Base-by-base conservation (phyloP, 2,113 vertebrate genomes). In the Tautogolabrus adspersus region DNA sequence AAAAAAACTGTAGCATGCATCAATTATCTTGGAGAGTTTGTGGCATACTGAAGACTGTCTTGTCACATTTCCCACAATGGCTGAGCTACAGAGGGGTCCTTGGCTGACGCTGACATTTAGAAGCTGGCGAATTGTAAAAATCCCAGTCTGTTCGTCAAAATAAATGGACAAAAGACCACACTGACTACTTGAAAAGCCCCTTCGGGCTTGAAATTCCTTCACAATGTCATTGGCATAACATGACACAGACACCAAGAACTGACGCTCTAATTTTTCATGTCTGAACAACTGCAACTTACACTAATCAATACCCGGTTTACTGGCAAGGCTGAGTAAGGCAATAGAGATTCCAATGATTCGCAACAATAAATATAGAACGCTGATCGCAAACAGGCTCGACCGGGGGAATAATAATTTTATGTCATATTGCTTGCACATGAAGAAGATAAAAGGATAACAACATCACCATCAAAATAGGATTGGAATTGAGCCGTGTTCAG, bases 51-150 rank as follows among this genome's bases (percentile, higher is more conserved):
- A 88, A 72, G 88, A 90, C 87, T 73, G 84, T 82, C 89, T 91
- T 91, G 93, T 91, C 91, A 93, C 86, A 91, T 90, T 91, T 84
- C 77, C 80, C 85, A 79, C 88, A 66, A 82, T 87, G 90, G 84
- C 78, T 74, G 87, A 80, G 80, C 79, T 76, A 66, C 77, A 72
- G 82, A 87, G 86, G 83, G 83, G 78, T 88, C 86, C 85, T 87
- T 75, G 77, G 85, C 89, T 90, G 86, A 40, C 47, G 75, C 84
- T 94, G 93, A 94, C 93, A 94, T 93, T 93, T 93, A 91, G 88
- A 93, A 90, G 89, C 89, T 89, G 79, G 84, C 87, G 89, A 86
- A 83, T 87, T 90, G 91, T 90, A 79, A 75, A 90, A 92, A 88
- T 88, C 84, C 82, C 85, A 79, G 69, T 84, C 70, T 88, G 85